Conservation (phyloP, 2,888 invertebrate genomes). For the Trissolcus brochymenae region DNA sequence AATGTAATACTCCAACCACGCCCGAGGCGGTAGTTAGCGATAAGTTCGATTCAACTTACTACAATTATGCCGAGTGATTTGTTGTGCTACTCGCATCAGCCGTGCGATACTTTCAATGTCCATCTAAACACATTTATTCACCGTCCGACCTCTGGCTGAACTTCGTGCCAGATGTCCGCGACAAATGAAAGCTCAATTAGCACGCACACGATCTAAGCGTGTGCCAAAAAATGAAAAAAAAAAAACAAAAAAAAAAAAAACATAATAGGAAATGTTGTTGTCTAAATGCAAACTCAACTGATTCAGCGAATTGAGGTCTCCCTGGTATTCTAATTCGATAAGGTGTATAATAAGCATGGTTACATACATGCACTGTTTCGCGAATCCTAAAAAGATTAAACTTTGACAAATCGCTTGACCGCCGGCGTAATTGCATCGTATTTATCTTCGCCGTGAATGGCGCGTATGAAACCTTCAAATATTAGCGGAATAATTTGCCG, state of each 20-base stretch:
- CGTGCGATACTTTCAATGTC: slow-evolving; percentile 25
- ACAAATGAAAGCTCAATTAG: slow-evolving; percentile 17
- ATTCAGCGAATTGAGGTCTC: background rate
- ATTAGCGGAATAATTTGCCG: slow-evolving; percentile 15
- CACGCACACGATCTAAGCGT: background rate
- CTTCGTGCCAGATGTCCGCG: slow-evolving; percentile 16
- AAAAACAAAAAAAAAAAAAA: too few species aligned
- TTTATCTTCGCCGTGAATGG: slow-evolving; percentile 10
- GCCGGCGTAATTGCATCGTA: slow-evolving; percentile 10
- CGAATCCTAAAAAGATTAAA: slow-evolving; percentile 20
- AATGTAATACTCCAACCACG: slow-evolving; percentile 43
- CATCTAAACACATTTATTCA: slow-evolving; percentile 15
- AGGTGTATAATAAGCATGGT: slow-evolving; percentile 12
- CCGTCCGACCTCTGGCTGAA: background rate
- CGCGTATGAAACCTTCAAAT: slow-evolving; percentile 9
- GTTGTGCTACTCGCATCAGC: slow-evolving; percentile 21
- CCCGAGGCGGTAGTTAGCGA: slow-evolving; percentile 40
- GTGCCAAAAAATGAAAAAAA: slow-evolving; percentile 9
- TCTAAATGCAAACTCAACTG: background rate
- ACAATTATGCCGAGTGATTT: slow-evolving; percentile 43
- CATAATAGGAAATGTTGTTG: background rate
- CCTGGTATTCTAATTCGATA: slow-evolving; percentile 8
- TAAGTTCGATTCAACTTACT: slow-evolving; percentile 39
- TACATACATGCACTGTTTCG: slow-evolving; percentile 2
- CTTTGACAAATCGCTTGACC: slow-evolving; percentile 27